Conservation (phyloP, 2,113 vertebrate genomes). For the Cervus canadensis region DNA sequence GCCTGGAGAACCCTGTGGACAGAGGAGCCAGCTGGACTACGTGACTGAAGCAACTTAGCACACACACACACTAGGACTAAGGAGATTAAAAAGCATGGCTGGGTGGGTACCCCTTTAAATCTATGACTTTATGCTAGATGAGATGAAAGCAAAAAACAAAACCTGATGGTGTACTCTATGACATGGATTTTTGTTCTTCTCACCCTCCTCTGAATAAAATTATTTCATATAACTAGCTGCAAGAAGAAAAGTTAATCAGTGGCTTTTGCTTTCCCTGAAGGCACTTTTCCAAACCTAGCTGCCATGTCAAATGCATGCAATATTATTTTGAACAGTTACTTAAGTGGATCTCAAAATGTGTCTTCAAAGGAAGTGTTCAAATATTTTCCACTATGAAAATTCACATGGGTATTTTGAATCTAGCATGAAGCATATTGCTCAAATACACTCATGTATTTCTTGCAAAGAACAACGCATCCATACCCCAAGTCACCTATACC, state of each 20-base stretch:
- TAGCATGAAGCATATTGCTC: neutral
- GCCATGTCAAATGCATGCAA: constrained; percentile 4
- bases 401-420: neutral
- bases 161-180: neutral
- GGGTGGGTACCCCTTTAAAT: neutral
- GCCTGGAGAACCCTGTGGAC: neutral
- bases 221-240: neutral
- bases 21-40: neutral
- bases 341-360: neutral
- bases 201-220: neutral
- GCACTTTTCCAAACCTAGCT: neutral
- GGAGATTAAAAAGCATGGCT: neutral
- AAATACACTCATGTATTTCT: neutral
- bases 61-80: neutral
- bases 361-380: neutral
- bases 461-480: neutral
- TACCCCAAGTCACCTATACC: neutral
- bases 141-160: neutral
- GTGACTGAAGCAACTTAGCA: neutral
- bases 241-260: neutral
- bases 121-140: neutral
- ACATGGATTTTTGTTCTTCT: constrained; percentile 12
- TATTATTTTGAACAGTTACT: constrained; percentile 21
- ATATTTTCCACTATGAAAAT: neutral
- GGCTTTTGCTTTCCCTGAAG: neutral